Conservation (phyloP, 2,888 invertebrate species). For the Magallana nippona region DNA sequence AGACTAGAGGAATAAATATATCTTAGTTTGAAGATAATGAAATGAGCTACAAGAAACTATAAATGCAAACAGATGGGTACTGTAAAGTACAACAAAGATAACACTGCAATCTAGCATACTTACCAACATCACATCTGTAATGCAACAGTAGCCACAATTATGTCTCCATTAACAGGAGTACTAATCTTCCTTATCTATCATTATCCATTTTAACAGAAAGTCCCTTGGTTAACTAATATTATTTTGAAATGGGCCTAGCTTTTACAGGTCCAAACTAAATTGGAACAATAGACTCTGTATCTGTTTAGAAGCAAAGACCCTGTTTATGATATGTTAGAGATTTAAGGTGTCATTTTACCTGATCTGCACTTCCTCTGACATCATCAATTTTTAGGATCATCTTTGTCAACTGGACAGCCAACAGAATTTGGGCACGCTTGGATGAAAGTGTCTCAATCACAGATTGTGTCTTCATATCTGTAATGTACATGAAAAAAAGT, state of each 20-base stretch:
- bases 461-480: slow-evolving; percentile 96
- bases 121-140: slow-evolving; percentile 19
- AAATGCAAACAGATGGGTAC: too few relatives aligned
- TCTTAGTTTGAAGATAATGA: too few relatives aligned
- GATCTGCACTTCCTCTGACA: slow-evolving; percentile 83
- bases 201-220: too few relatives aligned
- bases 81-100: background rate
- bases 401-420: slow-evolving; percentile 98
- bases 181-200: too few relatives aligned
- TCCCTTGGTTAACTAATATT: background rate
- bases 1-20: too few relatives aligned
- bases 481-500: slow-evolving; percentile 55
- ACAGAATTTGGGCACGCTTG: slow-evolving; percentile 96
- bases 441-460: slow-evolving; percentile 98
- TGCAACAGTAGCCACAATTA: background rate
- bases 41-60: too few relatives aligned
- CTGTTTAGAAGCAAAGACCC: too few relatives aligned
- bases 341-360: background rate
- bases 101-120: background rate
- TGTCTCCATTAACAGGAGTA: too few relatives aligned
- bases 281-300: too few relatives aligned
- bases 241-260: too few relatives aligned
- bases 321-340: too few relatives aligned
- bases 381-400: slow-evolving; percentile 99
- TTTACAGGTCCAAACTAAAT: too few relatives aligned